Evolutionary conservation across 92 coral and sea anemone genomes (phyloP), one percentile per base, ranked within the genome.

Genomic region (Nematostella vectensis): DNA sequence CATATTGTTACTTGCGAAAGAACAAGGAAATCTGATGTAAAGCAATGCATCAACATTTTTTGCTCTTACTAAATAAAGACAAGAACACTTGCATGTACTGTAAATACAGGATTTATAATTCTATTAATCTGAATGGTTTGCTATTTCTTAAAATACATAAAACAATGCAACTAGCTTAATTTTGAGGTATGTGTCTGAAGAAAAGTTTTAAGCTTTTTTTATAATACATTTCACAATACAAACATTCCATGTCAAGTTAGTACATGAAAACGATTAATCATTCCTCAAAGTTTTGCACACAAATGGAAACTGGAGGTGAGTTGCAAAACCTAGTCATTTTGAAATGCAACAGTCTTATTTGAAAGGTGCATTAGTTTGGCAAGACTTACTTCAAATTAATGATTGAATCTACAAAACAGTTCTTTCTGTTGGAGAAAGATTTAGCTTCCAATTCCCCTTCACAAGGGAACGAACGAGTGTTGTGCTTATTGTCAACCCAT

Each of bases 301-400:
- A 54, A 53, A 40, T 47, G 27, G 53, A 47, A 39, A 40, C 53
- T 50, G 40, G 54, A 53, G 55, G 25, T n/a, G n/a, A 50, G 39
- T 53, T 65, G 60, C 62, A 54, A 65, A 65, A 65, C 62, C 61
- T 28, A 16, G 39, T 54, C 42, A 54, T 65, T 21, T 52, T 52
- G 61, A 65, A 65, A 65, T 65, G 60, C 60, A 26, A 58, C 71
- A 65, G 51, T 65, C 50, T 52, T 65, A 45, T 65, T 39, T 65
- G 71, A 65, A 65, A 65, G 71, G 75, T 58, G 72, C 55, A 75
- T 59, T 67, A 30, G 58, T 39, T 54, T 60, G 73, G 65, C 73
- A 51, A 68, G 60, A 68, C 53, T 75, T 63, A 71, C 82, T 60
- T 75, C 60, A 58, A 67, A 74, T 48, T 65, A 74, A 75, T 64